Evolutionary conservation across 2,888 invertebrate genomes (phyloP).

Genomic region (Drosophila anceps): DNA sequence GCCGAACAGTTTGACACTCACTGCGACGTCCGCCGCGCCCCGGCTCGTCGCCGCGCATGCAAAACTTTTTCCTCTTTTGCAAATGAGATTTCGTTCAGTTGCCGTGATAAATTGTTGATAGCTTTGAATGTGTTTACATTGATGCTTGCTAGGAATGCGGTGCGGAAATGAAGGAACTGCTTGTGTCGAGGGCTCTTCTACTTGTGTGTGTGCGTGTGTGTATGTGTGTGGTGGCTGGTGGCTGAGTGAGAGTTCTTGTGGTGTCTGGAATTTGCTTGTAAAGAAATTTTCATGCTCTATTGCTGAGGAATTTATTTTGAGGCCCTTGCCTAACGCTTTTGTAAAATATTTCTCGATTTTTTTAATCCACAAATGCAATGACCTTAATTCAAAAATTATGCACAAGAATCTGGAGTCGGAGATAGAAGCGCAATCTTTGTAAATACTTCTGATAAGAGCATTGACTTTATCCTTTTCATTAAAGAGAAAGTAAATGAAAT

Average conservation of each 20-base stretch:
- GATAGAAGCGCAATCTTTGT: constrained; percentile 2
- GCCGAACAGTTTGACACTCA: constrained; percentile 64
- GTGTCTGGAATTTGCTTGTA: constrained; percentile 57
- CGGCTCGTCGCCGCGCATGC: background rate
- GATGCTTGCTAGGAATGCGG: constrained; percentile 53
- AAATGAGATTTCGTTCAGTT: constrained; percentile 76
- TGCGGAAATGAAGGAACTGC: constrained; percentile 39
- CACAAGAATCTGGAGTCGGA: constrained; percentile 23
- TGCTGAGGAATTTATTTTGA: constrained; percentile 46
- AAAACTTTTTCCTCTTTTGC: constrained; percentile 64
- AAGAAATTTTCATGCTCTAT: constrained; percentile 35
- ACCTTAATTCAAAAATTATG: constrained; percentile 48
- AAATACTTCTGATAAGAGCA: constrained; percentile 11
- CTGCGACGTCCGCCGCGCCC: constrained; percentile 18
- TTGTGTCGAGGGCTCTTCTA: constrained; percentile 19
- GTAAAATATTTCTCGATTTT: constrained; percentile 19
- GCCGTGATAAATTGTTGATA: constrained; percentile 80
- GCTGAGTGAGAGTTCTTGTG: constrained; percentile 13
- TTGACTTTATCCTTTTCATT: constrained; percentile 14
- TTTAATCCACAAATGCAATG: constrained; percentile 41
- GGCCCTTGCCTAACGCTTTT: constrained; percentile 15
- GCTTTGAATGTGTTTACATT: constrained; percentile 72
- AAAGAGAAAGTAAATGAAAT: background rate
- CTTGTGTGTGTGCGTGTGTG: constrained; percentile 5
- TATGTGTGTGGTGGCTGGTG: constrained; percentile 3